Conservation (phyloP, 2,888 invertebrate genomes). For the Amblyteles armatorius region DNA sequence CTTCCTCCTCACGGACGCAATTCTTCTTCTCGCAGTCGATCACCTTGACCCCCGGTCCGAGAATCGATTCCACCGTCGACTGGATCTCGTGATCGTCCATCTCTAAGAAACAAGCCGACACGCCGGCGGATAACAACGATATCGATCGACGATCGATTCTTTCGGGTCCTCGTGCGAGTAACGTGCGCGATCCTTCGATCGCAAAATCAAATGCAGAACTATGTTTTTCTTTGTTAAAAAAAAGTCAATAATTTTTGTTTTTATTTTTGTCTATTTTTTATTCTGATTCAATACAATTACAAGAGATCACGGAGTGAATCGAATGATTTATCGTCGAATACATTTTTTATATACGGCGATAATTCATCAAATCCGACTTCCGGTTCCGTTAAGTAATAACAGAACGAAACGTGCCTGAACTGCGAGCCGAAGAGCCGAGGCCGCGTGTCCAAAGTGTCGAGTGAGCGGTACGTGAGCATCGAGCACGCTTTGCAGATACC, state of each 20-base stretch:
- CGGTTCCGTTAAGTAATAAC: slow-evolving; percentile 25
- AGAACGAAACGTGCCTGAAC: slow-evolving; percentile 22
- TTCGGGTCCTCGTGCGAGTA: slow-evolving; percentile 66
- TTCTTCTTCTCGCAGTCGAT: slow-evolving; percentile 91
- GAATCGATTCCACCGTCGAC: slow-evolving; percentile 90
- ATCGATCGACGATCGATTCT: neutral
- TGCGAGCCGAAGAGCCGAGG: neutral
- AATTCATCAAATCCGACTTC: slow-evolving; percentile 44
- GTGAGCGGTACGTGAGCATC: slow-evolving; percentile 18
- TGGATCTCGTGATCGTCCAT: slow-evolving; percentile 91
- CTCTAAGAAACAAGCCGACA: slow-evolving; percentile 69
- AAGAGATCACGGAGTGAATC: neutral
- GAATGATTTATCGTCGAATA: slow-evolving; percentile 4
- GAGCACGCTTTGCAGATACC: neutral
- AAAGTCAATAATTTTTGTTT: neutral
- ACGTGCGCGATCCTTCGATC: slow-evolving; percentile 7
- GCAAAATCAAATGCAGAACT: neutral
- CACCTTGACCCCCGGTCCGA: slow-evolving; percentile 90
- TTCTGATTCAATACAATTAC: neutral
- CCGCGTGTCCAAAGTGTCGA: slow-evolving; percentile 35
- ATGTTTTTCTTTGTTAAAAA: neutral
- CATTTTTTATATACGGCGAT: slow-evolving; percentile 38
- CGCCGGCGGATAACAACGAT: slow-evolving; percentile 6
- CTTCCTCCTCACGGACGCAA: slow-evolving; percentile 90
- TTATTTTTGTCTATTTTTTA: neutral